These are phyloP conservation scores for Salticus scenicus DNA, from an alignment of 2,888 invertebrate species.

Conservation along the genomic window DNA sequence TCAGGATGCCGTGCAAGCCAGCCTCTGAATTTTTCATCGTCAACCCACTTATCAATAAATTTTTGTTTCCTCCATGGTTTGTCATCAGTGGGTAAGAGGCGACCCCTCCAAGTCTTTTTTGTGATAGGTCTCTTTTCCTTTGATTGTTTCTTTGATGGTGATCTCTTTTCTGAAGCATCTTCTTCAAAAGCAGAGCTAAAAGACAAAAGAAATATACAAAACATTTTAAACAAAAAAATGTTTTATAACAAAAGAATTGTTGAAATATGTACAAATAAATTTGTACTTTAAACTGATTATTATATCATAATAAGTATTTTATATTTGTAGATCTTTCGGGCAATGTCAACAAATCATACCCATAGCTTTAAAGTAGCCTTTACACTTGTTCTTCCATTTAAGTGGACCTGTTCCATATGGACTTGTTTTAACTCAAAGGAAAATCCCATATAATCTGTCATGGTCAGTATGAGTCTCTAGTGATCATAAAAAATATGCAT, in stretches of 20 bases:
- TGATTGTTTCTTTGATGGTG: background rate
- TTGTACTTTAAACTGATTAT: no score
- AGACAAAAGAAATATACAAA: no score
- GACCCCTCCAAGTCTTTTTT: conserved; percentile 59
- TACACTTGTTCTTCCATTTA: no score
- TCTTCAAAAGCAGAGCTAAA: conserved; percentile 27
- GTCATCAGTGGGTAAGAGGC: conserved; percentile 46
- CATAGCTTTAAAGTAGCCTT: no score
- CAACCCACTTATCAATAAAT: conserved; percentile 61
- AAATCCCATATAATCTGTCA: no score
- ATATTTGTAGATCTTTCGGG: no score
- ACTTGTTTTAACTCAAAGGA: no score
- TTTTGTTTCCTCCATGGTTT: conserved; percentile 65
- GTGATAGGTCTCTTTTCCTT: conserved; percentile 49
- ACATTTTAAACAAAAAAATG: background rate
- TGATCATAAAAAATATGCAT: no score
- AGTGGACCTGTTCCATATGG: no score
- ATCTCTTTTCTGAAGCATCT: background rate
- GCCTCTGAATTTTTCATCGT: conserved; percentile 61
- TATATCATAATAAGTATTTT: no score
- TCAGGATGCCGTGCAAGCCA: conserved; percentile 62
- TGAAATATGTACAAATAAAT: background rate
- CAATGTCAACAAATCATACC: no score
- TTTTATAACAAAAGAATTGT: background rate
- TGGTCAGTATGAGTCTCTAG: no score